Percentiles rank a stretch among this genome's conserved stretches.
Conservation (phyloP, 2,113 vertebrate species). For the Emydura subglobosa region DNA sequence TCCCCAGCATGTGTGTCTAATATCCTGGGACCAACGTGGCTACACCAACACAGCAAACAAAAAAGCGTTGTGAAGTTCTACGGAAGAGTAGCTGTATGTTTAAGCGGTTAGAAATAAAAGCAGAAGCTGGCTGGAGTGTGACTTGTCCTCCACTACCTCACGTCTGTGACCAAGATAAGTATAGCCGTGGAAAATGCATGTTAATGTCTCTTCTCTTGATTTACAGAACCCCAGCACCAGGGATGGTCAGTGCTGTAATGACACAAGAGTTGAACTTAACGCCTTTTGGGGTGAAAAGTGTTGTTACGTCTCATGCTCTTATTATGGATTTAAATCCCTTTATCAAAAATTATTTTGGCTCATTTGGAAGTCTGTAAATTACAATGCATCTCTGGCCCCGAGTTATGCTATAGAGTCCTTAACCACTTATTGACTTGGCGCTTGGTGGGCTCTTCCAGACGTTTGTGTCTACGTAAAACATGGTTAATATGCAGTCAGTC, state of each 20-base stretch:
- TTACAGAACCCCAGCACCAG: background rate
- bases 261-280: background rate
- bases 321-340: background rate
- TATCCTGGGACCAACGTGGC: background rate
- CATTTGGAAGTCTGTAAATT: accelerated
- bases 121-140: background rate
- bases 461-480: background rate
- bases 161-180: background rate
- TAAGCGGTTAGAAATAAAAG: background rate
- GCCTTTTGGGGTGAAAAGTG: background rate
- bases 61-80: background rate
- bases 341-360: background rate
- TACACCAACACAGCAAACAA: background rate
- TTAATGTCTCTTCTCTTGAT: background rate
- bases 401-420: background rate
- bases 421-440: background rate
- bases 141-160: background rate
- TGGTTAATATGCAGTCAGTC: background rate
- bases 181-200: accelerated
- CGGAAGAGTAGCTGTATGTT: background rate
- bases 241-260: background rate
- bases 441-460: no score
- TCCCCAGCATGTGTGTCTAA: background rate
- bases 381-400: background rate
- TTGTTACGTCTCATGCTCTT: background rate